Percentiles rank a stretch among this genome's conserved stretches.
phyloP scores from a whole-genome alignment of 2,888 invertebrate genomes.

The Pyralis farinalis region DNA sequence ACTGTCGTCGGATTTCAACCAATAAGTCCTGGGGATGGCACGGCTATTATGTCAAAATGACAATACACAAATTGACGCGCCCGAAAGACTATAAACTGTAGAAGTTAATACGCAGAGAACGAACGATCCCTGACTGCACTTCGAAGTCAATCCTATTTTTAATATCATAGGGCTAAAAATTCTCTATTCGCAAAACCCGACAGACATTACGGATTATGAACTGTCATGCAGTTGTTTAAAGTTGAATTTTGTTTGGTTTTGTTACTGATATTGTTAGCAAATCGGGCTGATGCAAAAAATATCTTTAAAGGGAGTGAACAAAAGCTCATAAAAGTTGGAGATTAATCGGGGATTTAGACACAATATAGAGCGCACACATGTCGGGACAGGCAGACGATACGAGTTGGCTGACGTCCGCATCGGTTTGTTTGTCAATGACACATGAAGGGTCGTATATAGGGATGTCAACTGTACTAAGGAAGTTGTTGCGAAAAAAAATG shows the following conservation, averaged over 20 bases:
- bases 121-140: constrained; percentile 14
- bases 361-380: constrained; percentile 68
- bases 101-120: constrained; percentile 59
- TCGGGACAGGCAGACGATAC: constrained; percentile 40
- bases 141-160: constrained; percentile 27
- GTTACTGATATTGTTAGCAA: constrained; percentile 37
- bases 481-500: no score
- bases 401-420: constrained; percentile 28
- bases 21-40: constrained; percentile 73
- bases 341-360: constrained; percentile 77
- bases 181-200: no score
- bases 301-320: constrained; percentile 66
- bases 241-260: constrained; percentile 22
- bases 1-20: constrained; percentile 74
- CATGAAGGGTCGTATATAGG: no score
- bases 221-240: constrained; percentile 16
- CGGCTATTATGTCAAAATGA: constrained; percentile 77
- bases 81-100: constrained; percentile 74
- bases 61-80: constrained; percentile 79
- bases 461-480: no score
- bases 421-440: constrained; percentile 45
- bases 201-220: constrained; percentile 7
- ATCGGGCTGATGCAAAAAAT: constrained; percentile 44
- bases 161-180: background rate
- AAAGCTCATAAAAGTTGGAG: constrained; percentile 76